Base-by-base conservation (phyloP, 2,888 invertebrate genomes). In the Erynnis tages region DNA sequence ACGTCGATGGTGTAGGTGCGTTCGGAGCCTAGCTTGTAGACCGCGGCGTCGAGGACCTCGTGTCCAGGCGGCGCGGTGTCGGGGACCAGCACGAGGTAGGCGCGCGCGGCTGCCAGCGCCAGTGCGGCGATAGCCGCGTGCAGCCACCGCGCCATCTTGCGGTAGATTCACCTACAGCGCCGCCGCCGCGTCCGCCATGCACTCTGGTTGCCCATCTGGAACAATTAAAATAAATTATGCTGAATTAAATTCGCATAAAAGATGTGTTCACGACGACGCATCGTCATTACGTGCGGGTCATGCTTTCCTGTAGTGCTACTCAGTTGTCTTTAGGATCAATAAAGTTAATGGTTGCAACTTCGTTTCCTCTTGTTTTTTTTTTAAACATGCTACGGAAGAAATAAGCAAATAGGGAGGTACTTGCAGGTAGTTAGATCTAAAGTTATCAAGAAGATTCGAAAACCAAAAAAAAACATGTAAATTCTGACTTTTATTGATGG, bases 1-100 rank as follows among this genome's bases (percentile, higher is more conserved):
- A 92, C 91, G 76, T 96, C 95, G 59, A 95, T 94, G 74, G 93
- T 92, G 82, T 96, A 96, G 65, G 91, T 91, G 40, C 96, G 90
- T 68, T 94, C 94, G 7, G 95, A 95, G 61, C 95, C 95, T 45
- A 95, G 90, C 68, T 93, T 93, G 62, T 94, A 94, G 44, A 96
- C 94, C 30, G 95, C 95, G 19, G 95, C 94, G 79, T 96, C 94
- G 78, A 96, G 93, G 58, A 95, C 91, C 54, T 92, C 81, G 62
- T 93, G 91, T 10, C 94, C 95, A 0, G 94, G 91, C 13, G 91
- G 91, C 23, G 90, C 81, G 46, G 89, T 73, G 76, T 92, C 92
- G 35, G 91, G 90, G 54, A 92, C 88, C 55, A 92, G 88, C 67
- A 92, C 89, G 65, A 92, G 86, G 79, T 92, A 92, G 56, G 79